These are phyloP conservation scores for Phortica magna DNA, from an alignment of 2,888 invertebrate species.

Conservation along the genomic window DNA sequence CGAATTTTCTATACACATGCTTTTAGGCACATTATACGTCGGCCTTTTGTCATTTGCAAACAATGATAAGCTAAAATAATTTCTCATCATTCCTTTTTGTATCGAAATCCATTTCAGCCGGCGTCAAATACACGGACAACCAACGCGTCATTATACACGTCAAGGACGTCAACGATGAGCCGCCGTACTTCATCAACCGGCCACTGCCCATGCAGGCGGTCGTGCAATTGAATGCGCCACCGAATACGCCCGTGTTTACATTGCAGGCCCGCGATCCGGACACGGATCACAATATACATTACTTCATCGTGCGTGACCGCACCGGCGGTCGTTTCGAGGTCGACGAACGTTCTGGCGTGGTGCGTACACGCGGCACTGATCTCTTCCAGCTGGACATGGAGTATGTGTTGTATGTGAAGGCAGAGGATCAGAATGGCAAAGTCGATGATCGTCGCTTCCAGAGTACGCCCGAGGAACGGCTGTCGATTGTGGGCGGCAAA, in stretches of 20 bases:
- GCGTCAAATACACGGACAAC: conserved; percentile 89
- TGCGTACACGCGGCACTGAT: conserved; percentile 93
- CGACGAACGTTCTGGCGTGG: conserved; percentile 94
- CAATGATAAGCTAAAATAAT: conserved; percentile 48
- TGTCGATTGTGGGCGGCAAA: conserved; percentile 98
- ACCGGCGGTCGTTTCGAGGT: conserved; percentile 90
- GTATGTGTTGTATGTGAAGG: conserved; percentile 96
- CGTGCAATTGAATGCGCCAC: conserved; percentile 95
- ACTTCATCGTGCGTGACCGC: conserved; percentile 95
- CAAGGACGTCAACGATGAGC: conserved; percentile 97
- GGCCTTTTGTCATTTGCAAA: conserved; percentile 41
- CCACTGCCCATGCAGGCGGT: conserved; percentile 98
- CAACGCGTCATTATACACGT: conserved; percentile 96
- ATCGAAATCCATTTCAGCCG: conserved; percentile 66
- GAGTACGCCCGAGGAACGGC: conserved; percentile 92
- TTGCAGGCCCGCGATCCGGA: conserved; percentile 97
- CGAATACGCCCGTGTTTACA: conserved; percentile 98
- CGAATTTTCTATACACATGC: neutral
- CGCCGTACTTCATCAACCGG: conserved; percentile 96
- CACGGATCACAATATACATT: conserved; percentile 96
- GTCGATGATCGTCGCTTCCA: conserved; percentile 94
- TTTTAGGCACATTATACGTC: conserved; percentile 16
- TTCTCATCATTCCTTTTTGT: conserved; percentile 26
- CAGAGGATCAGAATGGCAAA: conserved; percentile 95
- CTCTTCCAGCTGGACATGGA: conserved; percentile 97